Evolutionary conservation across 53 echinoderm and acorn worm genomes (phyloP).

Genomic region (Holothuria leucospilota): DNA sequence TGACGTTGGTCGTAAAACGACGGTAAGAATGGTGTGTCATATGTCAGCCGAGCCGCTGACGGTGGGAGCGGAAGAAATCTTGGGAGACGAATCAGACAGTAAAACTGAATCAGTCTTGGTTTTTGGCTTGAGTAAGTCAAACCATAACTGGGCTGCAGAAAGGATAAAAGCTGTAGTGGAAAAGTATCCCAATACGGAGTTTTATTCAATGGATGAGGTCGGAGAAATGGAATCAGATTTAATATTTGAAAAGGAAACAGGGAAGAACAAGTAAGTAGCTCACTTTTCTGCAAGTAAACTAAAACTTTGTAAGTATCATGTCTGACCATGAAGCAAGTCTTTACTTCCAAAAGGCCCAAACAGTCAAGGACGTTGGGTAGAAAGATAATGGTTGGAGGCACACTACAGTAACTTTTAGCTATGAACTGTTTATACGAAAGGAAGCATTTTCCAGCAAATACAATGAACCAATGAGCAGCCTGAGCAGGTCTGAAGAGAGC

Average conservation of each 20-base stretch:
- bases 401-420: too few relatives aligned
- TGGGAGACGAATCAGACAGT: conserved; percentile 25
- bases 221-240: conserved; percentile 83
- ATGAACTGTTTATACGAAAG: too few relatives aligned
- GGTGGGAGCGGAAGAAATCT: conserved; percentile 23
- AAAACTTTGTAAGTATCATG: too few relatives aligned
- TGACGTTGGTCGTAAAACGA: conserved; percentile 83
- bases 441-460: too few relatives aligned
- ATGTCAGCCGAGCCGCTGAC: conserved; percentile 75
- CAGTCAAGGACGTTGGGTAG: too few relatives aligned
- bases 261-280: conserved; percentile 84
- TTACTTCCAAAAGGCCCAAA: too few relatives aligned
- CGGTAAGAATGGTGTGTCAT: conserved; percentile 79
- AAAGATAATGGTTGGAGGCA: too few relatives aligned
- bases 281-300: not conserved
- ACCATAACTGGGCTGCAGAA: conserved; percentile 71
- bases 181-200: conserved; percentile 69
- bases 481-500: too few relatives aligned
- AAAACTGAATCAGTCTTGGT: conserved; percentile 66
- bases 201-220: conserved; percentile 73
- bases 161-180: conserved; percentile 66
- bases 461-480: too few relatives aligned
- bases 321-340: too few relatives aligned
- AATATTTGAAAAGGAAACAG: conserved; percentile 96
- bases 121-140: conserved; percentile 74